Evolutionary conservation across 2,113 vertebrate species (phyloP), one percentile per base, ranked within the genome.

Genomic region (Rana temporaria): DNA sequence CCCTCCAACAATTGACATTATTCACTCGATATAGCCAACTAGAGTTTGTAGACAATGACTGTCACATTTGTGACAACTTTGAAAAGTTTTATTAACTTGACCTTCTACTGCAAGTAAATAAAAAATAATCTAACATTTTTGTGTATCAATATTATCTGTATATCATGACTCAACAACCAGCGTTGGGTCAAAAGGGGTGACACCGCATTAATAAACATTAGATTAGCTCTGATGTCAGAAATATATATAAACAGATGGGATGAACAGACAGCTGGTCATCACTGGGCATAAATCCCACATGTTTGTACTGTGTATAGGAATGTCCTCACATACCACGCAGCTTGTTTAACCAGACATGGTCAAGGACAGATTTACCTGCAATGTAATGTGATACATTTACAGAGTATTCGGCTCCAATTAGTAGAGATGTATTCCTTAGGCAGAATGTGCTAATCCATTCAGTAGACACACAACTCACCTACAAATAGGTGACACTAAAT

Each of bases 201-300:
- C 38, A 32, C 14, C 9, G 15, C 42, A 38, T 73, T 73, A 73
- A 55, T 64, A 56, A 81, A 65, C 60, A 73, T 81, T 81, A 81
- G 48, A 55, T 32, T 53, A 73, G 48, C 60, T 59, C 12, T 32
- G 19, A 38, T 77, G 74, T 38, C 48, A 20, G 65, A 63, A 67
- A 38, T 38, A 78, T 78, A 52, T 67, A 62, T 81, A 73, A 81
- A 81, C 32, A 81, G 69, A 65, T 30, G 69, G 42, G 38, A 73
- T 68, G 65, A 79, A 79, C 48, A 79, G 77, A 73, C 79, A 81
- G 79, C 59, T 73, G 69, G 59, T 81, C 69, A 81, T 81, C 79
- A 81, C 69, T 73, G 68, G 79, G 59, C 79, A 81, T 20, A 8
- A 17, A 81, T 81, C 69, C 79, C 24, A 71, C 19, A 72, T 53